Conservation (phyloP, 2,888 invertebrate genomes). For the Heliconius charithonia region DNA sequence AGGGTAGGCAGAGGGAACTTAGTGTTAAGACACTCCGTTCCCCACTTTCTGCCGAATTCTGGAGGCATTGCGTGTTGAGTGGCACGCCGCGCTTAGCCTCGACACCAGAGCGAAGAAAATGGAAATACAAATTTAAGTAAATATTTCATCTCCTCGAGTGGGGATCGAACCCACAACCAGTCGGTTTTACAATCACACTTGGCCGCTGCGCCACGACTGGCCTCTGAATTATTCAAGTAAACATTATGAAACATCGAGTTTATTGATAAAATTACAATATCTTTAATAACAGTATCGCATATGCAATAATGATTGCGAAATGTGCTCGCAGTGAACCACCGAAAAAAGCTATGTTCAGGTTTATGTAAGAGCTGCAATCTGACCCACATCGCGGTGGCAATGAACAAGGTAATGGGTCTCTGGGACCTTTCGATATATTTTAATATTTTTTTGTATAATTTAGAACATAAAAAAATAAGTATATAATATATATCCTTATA, state of each 20-base stretch:
- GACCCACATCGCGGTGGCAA: slow-evolving; percentile 42
- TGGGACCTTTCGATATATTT: slow-evolving; percentile 7
- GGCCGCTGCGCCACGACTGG: too few relatives aligned
- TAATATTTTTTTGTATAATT: not conserved
- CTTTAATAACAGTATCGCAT: slow-evolving; percentile 22
- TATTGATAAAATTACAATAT: slow-evolving; percentile 1
- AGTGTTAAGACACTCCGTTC: too few relatives aligned
- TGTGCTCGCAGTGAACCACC: slow-evolving; percentile 21
- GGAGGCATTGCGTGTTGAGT: too few relatives aligned
- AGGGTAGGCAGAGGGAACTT: too few relatives aligned
- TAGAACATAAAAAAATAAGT: not conserved
- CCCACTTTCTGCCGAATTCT: too few relatives aligned
- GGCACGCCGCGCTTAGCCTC: too few relatives aligned
- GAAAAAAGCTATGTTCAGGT: slow-evolving; percentile 38
- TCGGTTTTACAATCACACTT: too few relatives aligned
- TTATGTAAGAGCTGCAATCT: slow-evolving; percentile 41
- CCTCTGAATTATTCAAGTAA: not conserved
- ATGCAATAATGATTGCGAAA: slow-evolving; percentile 43
- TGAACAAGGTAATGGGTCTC: slow-evolving; percentile 26
- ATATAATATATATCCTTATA: too few relatives aligned
- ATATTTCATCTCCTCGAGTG: too few relatives aligned
- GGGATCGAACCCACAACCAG: too few relatives aligned
- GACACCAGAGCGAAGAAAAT: too few relatives aligned
- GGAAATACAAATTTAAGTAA: too few relatives aligned
- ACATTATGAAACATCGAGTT: not conserved